A percentile compares a stretch with the other conserved stretches of the same genome.
Evolutionary conservation across 2,888 invertebrate species (phyloP).

Genomic region (Drosophila neonasuta): DNA sequence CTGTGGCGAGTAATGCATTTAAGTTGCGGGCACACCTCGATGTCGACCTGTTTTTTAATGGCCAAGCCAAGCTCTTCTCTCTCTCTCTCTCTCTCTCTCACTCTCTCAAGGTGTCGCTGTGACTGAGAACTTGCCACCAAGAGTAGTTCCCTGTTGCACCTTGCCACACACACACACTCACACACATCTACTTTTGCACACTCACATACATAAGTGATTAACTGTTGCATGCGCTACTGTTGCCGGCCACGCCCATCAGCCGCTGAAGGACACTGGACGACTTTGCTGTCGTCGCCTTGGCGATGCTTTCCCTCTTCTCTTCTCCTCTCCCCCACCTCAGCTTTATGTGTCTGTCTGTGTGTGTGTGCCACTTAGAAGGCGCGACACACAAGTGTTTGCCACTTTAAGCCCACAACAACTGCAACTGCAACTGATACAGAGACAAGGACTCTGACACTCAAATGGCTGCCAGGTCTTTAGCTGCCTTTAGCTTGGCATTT

Average conservation of each 20-base stretch:
- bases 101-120: conserved; percentile 9
- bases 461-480: conserved; percentile 30
- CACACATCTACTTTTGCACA: neutral
- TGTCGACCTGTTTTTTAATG: conserved; percentile 36
- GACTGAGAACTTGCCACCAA: conserved; percentile 12
- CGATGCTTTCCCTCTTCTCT: conserved; percentile 12
- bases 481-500: conserved; percentile 18
- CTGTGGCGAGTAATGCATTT: conserved; percentile 13
- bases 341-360: conserved; percentile 5
- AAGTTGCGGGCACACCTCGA: conserved; percentile 9
- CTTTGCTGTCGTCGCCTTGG: conserved; percentile 44
- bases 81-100: neutral
- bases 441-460: conserved; percentile 5
- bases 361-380: conserved; percentile 23
- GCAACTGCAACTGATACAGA: conserved; percentile 11
- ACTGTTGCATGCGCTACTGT: conserved; percentile 66
- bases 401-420: conserved; percentile 51
- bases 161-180: conserved; percentile 19
- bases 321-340: neutral
- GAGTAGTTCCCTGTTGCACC: conserved; percentile 13
- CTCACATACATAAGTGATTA: conserved; percentile 57
- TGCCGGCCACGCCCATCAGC: conserved; percentile 61
- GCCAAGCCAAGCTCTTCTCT: neutral
- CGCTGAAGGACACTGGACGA: conserved; percentile 53
- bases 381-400: conserved; percentile 51